Percentiles rank a stretch among this genome's conserved stretches.
These are phyloP conservation scores for Melanostoma scalare DNA, from an alignment of 2,888 invertebrate genomes.

Conservation along the genomic window DNA sequence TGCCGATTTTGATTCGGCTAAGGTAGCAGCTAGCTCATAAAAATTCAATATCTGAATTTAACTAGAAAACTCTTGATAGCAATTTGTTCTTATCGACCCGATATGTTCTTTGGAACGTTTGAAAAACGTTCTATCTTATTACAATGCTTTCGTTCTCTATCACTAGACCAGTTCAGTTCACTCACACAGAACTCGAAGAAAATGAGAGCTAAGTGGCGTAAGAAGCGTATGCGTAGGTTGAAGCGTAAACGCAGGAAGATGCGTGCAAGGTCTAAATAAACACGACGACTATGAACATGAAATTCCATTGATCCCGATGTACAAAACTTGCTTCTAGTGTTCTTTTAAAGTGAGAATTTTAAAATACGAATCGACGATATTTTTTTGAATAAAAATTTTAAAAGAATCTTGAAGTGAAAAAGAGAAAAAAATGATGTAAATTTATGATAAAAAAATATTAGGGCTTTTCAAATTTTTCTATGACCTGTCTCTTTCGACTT, in stretches of 20 bases:
- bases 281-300: conserved; percentile 61
- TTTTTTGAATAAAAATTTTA: conserved; percentile 58
- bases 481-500: too few species aligned
- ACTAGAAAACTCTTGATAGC: too few species aligned
- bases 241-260: conserved; percentile 99
- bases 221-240: conserved; percentile 99
- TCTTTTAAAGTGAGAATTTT: conserved; percentile 53
- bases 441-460: conserved; percentile 5
- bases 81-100: too few species aligned
- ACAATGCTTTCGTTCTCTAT: conserved; percentile 81
- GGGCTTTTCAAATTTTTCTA: too few species aligned
- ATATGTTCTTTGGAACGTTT: too few species aligned
- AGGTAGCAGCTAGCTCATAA: too few species aligned
- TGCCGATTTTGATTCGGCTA: too few species aligned
- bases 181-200: conserved; percentile 77
- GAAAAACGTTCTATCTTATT: too few species aligned
- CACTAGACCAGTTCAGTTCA: conserved; percentile 76
- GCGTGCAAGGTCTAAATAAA: conserved; percentile 98
- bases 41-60: too few species aligned
- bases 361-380: conserved; percentile 20
- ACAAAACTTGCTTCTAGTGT: conserved; percentile 65
- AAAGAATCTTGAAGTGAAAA: conserved; percentile 66
- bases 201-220: conserved; percentile 93
- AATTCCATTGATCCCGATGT: conserved; percentile 66
- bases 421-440: conserved; percentile 4